Evolutionary conservation across 2,888 invertebrate genomes (phyloP).

Genomic region (Horisme vitalbata): DNA sequence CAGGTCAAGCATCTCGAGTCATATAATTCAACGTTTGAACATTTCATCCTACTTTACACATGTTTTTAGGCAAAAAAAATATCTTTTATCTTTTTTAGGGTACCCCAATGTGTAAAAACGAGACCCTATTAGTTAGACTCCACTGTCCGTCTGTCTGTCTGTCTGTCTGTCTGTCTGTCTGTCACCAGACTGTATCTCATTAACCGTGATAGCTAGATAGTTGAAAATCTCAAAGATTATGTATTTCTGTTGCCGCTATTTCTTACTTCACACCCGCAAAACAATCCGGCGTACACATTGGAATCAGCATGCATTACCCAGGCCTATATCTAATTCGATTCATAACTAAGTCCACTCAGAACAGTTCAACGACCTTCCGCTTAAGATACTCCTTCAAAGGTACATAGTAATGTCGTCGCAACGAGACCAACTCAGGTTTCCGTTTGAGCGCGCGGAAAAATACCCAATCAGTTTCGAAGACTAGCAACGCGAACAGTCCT

Average conservation of each 20-base stretch:
- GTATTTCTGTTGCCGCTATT: background rate
- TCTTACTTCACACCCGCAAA: background rate
- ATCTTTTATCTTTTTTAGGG: no score
- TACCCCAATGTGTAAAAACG: no score
- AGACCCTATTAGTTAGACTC: no score
- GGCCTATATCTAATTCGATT: constrained; percentile 20
- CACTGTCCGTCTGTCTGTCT: no score
- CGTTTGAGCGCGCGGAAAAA: constrained; percentile 86
- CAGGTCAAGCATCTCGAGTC: no score
- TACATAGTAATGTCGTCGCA: constrained; percentile 91
- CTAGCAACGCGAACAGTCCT: constrained; percentile 85
- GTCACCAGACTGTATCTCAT: no score
- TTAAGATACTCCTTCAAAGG: constrained; percentile 91
- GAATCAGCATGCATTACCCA: constrained; percentile 5
- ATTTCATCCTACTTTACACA: no score
- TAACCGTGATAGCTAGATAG: no score
- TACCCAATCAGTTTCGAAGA: constrained; percentile 91
- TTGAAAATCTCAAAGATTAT: no score
- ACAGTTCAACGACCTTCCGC: constrained; percentile 84
- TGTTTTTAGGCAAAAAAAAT: no score
- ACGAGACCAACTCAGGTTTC: constrained; percentile 89
- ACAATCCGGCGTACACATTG: background rate
- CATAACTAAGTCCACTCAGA: constrained; percentile 68
- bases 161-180: no score
- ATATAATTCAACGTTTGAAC: no score